Evolutionary conservation across 1,140 invertebrate genomes (phyloP).

Genomic region (Meloidogyne chitwoodi): DNA sequence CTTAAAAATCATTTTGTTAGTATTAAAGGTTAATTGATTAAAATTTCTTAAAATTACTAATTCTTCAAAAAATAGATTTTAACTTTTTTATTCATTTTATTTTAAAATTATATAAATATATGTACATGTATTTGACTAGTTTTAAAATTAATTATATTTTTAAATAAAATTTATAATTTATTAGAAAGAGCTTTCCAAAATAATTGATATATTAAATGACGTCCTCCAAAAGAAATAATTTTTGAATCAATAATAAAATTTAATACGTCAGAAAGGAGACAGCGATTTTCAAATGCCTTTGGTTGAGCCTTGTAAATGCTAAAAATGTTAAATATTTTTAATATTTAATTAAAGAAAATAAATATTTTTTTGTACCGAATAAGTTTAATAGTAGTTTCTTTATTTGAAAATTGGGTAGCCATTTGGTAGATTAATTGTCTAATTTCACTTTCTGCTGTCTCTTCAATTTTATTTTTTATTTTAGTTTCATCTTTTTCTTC

Average conservation of each 20-base stretch:
- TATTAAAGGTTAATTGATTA: too few relatives aligned
- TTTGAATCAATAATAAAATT: not conserved
- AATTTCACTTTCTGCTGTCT: not conserved
- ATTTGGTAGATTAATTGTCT: not conserved
- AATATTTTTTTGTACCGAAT: not conserved
- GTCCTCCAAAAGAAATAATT: not conserved
- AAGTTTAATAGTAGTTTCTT: slow-evolving; percentile 2
- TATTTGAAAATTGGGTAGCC: not conserved
- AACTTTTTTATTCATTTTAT: too few relatives aligned
- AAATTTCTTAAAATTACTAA: too few relatives aligned
- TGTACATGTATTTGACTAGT: too few relatives aligned
- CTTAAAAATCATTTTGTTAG: too few relatives aligned
- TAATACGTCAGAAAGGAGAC: not conserved
- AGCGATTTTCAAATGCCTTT: not conserved
- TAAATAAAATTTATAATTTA: not conserved
- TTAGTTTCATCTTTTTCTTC: not conserved
- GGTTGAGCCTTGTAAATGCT: not conserved
- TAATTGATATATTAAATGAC: not conserved
- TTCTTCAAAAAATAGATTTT: too few relatives aligned
- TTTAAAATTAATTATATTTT: not conserved
- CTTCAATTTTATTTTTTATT: not conserved
- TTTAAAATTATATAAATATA: too few relatives aligned
- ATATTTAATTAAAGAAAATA: not conserved
- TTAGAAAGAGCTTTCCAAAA: not conserved
- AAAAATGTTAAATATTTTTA: not conserved